Evolutionary conservation across 1,140 invertebrate genomes (phyloP).

Genomic region (Nephila pilipes): DNA sequence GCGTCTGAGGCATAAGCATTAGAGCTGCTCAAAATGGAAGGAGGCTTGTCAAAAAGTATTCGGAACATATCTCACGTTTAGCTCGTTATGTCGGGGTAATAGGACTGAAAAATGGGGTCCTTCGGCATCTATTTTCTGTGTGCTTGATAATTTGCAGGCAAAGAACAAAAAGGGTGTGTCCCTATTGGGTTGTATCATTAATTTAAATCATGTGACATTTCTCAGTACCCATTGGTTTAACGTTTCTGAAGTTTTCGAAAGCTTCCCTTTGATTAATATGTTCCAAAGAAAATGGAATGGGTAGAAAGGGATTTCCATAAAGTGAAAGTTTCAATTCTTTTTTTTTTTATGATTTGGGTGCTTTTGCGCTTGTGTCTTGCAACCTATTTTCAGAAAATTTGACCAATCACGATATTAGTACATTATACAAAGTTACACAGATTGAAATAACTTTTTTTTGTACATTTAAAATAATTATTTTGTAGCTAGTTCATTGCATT

Average conservation of each 20-base stretch:
- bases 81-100: conserved; percentile 47
- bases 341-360: too few species aligned
- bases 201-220: conserved; percentile 64
- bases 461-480: too few species aligned
- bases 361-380: too few species aligned
- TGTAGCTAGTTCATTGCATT: too few species aligned
- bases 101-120: conserved; percentile 54
- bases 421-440: too few species aligned
- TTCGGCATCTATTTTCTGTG: conserved; percentile 25
- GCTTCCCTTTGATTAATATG: conserved; percentile 26
- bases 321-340: background rate
- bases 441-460: too few species aligned
- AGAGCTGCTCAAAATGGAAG: background rate
- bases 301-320: background rate
- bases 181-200: conserved; percentile 40
- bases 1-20: background rate
- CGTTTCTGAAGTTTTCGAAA: background rate
- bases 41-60: conserved; percentile 48
- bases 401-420: too few species aligned
- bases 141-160: conserved; percentile 50
- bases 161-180: conserved; percentile 51
- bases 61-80: conserved; percentile 33
- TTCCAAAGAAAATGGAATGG: background rate
- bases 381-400: too few species aligned
- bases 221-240: conserved; percentile 24